A percentile compares a stretch with the other conserved stretches of the same genome.
phyloP scores from a whole-genome alignment of 1,140 invertebrate species.

The Pissodes strobi region DNA sequence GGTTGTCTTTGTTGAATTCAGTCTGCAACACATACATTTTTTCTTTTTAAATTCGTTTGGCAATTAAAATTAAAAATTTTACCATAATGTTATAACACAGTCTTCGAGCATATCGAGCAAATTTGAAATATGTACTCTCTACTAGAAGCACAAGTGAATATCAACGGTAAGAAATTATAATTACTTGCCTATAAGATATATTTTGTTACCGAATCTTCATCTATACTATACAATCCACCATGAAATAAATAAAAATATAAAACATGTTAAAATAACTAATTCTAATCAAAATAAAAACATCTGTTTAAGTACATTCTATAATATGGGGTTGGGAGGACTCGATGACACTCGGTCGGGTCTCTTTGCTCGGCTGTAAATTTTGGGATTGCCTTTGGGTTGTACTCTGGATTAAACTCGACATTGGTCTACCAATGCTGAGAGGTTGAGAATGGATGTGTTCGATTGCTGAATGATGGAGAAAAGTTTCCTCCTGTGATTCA shows the following conservation, averaged over 20 bases:
- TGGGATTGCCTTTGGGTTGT: constrained; percentile 16
- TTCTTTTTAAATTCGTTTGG: too few species aligned
- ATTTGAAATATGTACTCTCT: too few species aligned
- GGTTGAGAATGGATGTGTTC: constrained; percentile 2
- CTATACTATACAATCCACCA: not conserved
- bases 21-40: too few species aligned
- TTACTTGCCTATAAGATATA: too few species aligned
- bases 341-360: constrained; percentile 78
- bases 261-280: constrained; percentile 40
- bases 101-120: too few species aligned
- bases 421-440: constrained; percentile 31
- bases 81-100: too few species aligned
- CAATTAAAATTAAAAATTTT: too few species aligned
- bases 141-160: too few species aligned
- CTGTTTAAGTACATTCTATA: constrained; percentile 86
- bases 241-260: constrained; percentile 37
- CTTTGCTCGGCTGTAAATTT: constrained; percentile 58
- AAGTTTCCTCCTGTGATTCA: constrained; percentile 51
- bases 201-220: not conserved
- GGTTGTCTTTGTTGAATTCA: too few species aligned
- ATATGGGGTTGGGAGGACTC: constrained; percentile 84
- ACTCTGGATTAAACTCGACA: constrained; percentile 27
- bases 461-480: not conserved
- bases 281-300: not conserved
- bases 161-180: too few species aligned